Evolutionary conservation across 2,888 invertebrate species (phyloP), one percentile per base, ranked within the genome.

Genomic region (Caenorhabditis virilis): DNA sequence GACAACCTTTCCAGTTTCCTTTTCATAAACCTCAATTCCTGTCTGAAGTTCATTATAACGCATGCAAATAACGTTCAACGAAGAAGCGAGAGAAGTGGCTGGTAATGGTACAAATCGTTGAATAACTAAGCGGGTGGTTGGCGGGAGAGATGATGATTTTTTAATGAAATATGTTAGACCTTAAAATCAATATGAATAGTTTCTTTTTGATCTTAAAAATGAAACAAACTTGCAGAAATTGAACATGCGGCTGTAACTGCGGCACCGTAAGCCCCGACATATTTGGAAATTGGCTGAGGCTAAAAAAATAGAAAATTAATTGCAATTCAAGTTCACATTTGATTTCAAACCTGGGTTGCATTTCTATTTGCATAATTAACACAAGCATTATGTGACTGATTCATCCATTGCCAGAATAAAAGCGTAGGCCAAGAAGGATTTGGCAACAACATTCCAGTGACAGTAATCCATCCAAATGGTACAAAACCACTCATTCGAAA

Each of bases 361-460:
- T 87, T 87, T 60, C 86, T 77, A 78, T 87, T 87, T 41, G 86
- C 80, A 70, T 85, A 87, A 75, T 87, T 87, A 46, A 87, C 86
- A 70, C 85, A 84, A 0, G 87, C 87, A 69, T 87, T 87, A 74
- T 87, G 87, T 45, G 85, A 86, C 78, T 87, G 86, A 77, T 87
- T 87, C 46, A 86, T 70, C 86, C 86, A 86, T 73, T 87, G 86
- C 86, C 86, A 87, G 76, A 87, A 86, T 9, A 87, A 80, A 38
- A 85, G 82, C 23, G 82, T 80, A 2, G 69, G 72, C 56, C 86
- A 75, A 0, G 84, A 83, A 1, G 84, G 85, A 61, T 86, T 85
- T 0, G 86, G 87, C 47, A 86, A 76, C 36, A 87, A 70, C 73
- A 87, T 77, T 25, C 86, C 86, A 0, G 85, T 84, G 78, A 86